Evolutionary conservation across 2,113 vertebrate genomes (phyloP).

Genomic region (Myiagra hebetior): DNA sequence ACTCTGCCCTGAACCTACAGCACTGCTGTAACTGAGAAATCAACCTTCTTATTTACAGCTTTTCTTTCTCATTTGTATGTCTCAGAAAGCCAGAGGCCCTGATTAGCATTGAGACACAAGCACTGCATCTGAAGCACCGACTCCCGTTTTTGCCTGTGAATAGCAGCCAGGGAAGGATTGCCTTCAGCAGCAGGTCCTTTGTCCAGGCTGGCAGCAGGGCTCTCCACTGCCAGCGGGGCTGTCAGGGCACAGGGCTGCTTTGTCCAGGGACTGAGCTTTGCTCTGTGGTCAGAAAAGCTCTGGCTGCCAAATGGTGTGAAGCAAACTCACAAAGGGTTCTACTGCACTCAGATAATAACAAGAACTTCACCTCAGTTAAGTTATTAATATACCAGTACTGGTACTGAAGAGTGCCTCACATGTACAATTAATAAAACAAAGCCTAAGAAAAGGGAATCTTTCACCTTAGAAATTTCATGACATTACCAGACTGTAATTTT

Average conservation of each 20-base stretch:
- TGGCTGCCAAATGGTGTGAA: fast-evolving
- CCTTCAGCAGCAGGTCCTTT: not conserved
- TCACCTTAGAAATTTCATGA: not conserved
- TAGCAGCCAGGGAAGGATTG: fast-evolving
- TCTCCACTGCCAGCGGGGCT: not conserved
- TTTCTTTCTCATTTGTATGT: not conserved
- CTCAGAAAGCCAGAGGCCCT: not conserved
- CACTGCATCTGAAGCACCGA: not conserved
- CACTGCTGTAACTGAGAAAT: not conserved
- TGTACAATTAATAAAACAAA: not conserved
- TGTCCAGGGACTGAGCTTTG: not conserved
- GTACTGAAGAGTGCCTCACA: not conserved
- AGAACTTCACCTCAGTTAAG: not conserved
- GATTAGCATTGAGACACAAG: not conserved
- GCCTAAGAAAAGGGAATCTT: not conserved
- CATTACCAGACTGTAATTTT: not conserved
- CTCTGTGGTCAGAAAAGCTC: not conserved
- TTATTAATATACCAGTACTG: not conserved
- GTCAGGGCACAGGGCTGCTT: not conserved
- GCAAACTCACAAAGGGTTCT: not conserved
- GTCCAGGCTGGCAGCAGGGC: not conserved
- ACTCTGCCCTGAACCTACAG: not conserved
- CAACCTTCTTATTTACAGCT: not conserved
- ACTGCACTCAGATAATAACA: not conserved
- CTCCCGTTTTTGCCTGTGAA: not conserved